Conservation (phyloP, 1,140 invertebrate species). For the Vanessa tameamea region DNA sequence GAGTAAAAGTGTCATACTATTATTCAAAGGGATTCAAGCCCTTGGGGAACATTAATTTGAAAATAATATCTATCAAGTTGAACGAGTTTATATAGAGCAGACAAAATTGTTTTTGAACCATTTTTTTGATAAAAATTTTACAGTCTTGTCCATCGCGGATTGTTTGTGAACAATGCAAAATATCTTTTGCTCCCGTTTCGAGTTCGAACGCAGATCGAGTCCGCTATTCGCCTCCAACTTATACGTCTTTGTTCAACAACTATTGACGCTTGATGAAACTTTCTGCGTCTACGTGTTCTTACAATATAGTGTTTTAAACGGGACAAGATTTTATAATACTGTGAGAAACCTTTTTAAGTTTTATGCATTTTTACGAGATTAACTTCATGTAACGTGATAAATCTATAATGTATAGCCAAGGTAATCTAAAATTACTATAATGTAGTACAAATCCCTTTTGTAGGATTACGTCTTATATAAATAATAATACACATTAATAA, state of each 20-base stretch:
- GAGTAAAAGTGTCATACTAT: background rate
- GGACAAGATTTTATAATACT: slow-evolving; percentile 5
- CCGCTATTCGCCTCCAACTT: slow-evolving; percentile 58
- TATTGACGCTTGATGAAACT: slow-evolving; percentile 67
- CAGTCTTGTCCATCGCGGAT: slow-evolving; percentile 57
- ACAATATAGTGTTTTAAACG: slow-evolving; percentile 30
- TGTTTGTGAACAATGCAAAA: slow-evolving; percentile 72
- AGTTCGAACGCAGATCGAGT: slow-evolving; percentile 51
- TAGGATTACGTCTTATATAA: no score
- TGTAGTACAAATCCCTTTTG: no score
- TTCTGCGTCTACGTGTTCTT: slow-evolving; percentile 45
- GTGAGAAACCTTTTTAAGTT: background rate
- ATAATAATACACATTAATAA: no score
- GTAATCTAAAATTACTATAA: no score
- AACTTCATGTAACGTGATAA: no score
- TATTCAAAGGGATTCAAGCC: no score
- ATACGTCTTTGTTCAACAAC: slow-evolving; percentile 66
- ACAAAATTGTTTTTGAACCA: slow-evolving; percentile 16
- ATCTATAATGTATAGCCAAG: no score
- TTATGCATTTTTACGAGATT: background rate
- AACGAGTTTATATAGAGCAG: background rate
- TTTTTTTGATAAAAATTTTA: slow-evolving; percentile 64
- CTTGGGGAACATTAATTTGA: no score
- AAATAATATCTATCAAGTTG: no score
- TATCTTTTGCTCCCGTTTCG: slow-evolving; percentile 56